Percentiles rank a stretch among this genome's conserved stretches.
Evolutionary conservation across 2,888 invertebrate species (phyloP).

Genomic region (Ypsolopha sequella): DNA sequence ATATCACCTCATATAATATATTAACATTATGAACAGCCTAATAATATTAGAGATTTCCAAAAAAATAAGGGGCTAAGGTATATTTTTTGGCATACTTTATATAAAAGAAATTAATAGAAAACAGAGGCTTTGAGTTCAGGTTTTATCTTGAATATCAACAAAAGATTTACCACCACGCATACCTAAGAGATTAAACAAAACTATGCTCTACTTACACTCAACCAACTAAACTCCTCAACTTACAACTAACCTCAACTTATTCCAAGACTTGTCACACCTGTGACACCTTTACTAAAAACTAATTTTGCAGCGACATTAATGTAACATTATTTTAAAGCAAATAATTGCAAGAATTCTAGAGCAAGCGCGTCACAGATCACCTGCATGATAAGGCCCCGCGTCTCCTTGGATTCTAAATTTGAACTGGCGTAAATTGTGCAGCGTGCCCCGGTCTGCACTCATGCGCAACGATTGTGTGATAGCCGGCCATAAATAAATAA

Average conservation of each 20-base stretch:
- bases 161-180: too few species aligned
- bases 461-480: conserved; percentile 65
- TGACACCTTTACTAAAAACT: neutral
- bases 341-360: neutral
- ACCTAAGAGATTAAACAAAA: neutral
- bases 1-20: too few species aligned
- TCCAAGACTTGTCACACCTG: neutral
- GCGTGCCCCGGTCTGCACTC: conserved; percentile 47
- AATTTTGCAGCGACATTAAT: neutral
- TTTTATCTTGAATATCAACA: too few species aligned
- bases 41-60: too few species aligned
- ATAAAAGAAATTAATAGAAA: too few species aligned
- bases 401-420: conserved; percentile 46
- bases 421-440: conserved; percentile 44
- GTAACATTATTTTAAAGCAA: neutral
- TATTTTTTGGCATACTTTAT: too few species aligned
- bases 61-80: too few species aligned
- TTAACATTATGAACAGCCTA: too few species aligned
- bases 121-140: too few species aligned
- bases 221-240: neutral
- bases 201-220: neutral
- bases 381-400: conserved; percentile 48
- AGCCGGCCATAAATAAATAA: conserved; percentile 65
- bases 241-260: neutral
- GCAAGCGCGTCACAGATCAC: conserved; percentile 45